These are phyloP conservation scores for Fopius arisanus DNA, from an alignment of 1,140 invertebrate species.

Conservation along the genomic window DNA sequence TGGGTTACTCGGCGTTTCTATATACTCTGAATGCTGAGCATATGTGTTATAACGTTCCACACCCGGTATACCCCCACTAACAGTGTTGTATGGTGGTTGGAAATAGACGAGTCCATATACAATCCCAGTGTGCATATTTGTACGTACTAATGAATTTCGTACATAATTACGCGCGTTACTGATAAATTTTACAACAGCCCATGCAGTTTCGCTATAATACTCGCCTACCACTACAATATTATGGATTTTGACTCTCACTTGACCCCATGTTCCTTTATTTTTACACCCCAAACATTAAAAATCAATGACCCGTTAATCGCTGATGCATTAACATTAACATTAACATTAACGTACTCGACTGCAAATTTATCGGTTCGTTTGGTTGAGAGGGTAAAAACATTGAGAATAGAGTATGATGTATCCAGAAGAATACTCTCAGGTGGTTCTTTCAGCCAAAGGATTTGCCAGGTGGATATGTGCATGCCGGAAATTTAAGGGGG, in stretches of 20 bases:
- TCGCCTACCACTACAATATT: neutral
- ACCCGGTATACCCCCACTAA: neutral
- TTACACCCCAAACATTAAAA: neutral
- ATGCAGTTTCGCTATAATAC: neutral
- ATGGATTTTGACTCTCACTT: neutral
- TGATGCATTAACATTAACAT: neutral
- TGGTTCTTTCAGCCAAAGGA: constrained; percentile 27
- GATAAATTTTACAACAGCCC: constrained; percentile 27
- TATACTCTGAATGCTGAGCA: constrained; percentile 4
- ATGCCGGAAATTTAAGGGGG: constrained; percentile 38
- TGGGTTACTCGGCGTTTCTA: constrained; percentile 44
- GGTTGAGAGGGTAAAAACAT: no score
- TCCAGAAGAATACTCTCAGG: constrained; percentile 34
- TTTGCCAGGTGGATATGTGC: constrained; percentile 18
- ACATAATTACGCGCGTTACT: constrained; percentile 43
- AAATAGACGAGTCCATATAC: constrained; percentile 15
- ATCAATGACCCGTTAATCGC: neutral
- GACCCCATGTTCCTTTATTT: neutral
- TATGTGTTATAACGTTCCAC: constrained; percentile 10
- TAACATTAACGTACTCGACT: no score
- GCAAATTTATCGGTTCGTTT: no score
- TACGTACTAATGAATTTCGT: constrained; percentile 55
- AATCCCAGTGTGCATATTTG: constrained; percentile 41
- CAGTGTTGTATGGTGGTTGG: neutral
- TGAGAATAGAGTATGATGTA: neutral